These are phyloP conservation scores for Passer domesticus DNA, from an alignment of 2,113 vertebrate genomes.

Conservation along the genomic window DNA sequence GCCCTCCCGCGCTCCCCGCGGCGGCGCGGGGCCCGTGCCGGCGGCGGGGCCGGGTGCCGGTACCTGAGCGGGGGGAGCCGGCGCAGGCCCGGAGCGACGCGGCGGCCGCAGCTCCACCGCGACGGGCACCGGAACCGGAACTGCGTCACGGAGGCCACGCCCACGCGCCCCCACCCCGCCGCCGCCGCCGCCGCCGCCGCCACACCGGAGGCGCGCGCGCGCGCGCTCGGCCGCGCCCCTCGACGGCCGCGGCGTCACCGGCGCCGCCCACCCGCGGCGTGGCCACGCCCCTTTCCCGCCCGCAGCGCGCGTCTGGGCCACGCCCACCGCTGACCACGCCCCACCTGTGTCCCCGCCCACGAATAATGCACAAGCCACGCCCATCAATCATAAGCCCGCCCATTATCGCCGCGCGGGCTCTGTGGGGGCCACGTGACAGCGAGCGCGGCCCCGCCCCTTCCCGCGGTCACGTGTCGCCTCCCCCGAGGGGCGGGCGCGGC, in stretches of 20 bases:
- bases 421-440: accelerated
- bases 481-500: neutral
- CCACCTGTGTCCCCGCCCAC: accelerated
- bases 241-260: accelerated
- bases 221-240: neutral
- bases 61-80: too few species aligned
- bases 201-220: neutral
- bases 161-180: too few species aligned
- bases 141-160: neutral
- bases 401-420: accelerated
- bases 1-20: neutral
- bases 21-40: too few species aligned
- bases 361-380: accelerated
- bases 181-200: too few species aligned
- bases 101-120: neutral
- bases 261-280: accelerated
- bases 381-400: accelerated
- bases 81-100: neutral
- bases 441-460: neutral
- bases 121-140: neutral
- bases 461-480: neutral
- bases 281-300: accelerated
- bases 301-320: accelerated
- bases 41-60: too few species aligned
- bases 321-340: accelerated